Base-by-base conservation (phyloP, 2,797 vertebrate genomes). In the Acanthiza pusilla region DNA sequence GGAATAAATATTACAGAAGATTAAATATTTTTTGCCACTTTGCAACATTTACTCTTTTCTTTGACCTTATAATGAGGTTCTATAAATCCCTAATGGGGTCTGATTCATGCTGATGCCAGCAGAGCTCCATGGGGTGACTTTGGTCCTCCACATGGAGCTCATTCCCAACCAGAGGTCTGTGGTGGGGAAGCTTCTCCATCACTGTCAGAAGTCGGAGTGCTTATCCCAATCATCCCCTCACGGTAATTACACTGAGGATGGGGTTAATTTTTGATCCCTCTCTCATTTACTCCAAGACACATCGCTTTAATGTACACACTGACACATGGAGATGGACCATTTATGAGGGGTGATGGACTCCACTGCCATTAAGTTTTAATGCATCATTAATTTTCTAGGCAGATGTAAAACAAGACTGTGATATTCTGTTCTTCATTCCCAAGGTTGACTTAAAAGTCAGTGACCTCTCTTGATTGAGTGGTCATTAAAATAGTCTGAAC, bases 361-460 rank as follows among this genome's bases (percentile, higher is more conserved):
- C 60, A 77, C 60, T 90, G 89, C 74, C 87, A 83, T 92, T 94
- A 94, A 94, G 67, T 93, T 97, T 96, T 95, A 97, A 96, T 93
- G 94, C 86, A 75, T 87, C 92, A 91, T 96, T 96, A 96, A 95
- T 97, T 97, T 96, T 85, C 62, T 40, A 88, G 89, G 78, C 61
- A 95, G 67, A 91, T 78, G 82, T 95, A 93, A 91, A 97, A 92
- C 92, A 91, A 94, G 85, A 63, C 79, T 85, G 50, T 43, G 53
- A 76, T 89, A 95, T 26, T 88, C 83, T 75, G 54, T 51, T 92
- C 94, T 77, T 93, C 62, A 68, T 95, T 95, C 81, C 71, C 91
- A 97, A 93, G 88, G 87, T 87, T 95, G 79, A 88, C 73, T 95
- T 94, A 93, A 94, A 92, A 95, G 93, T 83, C 94, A 75, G 48